Evolutionary conservation across 2,113 vertebrate species (phyloP), one percentile per base, ranked within the genome.

Genomic region (Drymodes brunneopygia): DNA sequence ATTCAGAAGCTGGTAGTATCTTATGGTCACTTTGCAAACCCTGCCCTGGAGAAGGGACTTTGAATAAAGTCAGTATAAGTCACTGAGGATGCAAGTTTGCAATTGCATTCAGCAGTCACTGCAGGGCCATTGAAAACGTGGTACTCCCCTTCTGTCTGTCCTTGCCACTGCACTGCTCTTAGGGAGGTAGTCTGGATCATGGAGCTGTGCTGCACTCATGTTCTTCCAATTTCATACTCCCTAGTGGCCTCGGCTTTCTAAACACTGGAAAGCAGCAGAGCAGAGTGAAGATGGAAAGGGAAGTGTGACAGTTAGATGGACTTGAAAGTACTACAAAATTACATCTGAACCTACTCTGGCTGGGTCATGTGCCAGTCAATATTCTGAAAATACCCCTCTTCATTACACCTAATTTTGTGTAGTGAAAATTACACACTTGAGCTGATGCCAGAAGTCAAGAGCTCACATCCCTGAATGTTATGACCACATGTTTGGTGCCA

Each of bases 181-280:
- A 24, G 20, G 24, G 0, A 3, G n/a, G 18, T 14, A 33, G 38
- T 5, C 12, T 31, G 15, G 17, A 4, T 27, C n/a, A 17, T 19
- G 24, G 10, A 48, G 6, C 11, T 86, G 17, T 0, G 0, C 4
- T 40, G 11, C 21, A 10, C 9, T 25, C 15, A 1, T 23, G 11
- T 17, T 53, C 28, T 65, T 47, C 19, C 54, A 45, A 0, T 36
- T 56, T 53, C 17, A 3, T n/a, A 18, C 12, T 70, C 7, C 4
- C 10, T 38, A 7, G 2, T 18, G 33, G 10, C 21, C 15, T 73
- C 35, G 31, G 19, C 31, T 44, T 47, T 23, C 50, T 36, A 73
- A 61, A 35, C 7, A 40, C 19, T 20, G 9, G 45, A 82, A 58
- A 87, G 18, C 5, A 66, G 24, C 24, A 61, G 3, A 58, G 4